phyloP scores from a whole-genome alignment of 2,797 vertebrate genomes.

The Anabas testudineus region DNA sequence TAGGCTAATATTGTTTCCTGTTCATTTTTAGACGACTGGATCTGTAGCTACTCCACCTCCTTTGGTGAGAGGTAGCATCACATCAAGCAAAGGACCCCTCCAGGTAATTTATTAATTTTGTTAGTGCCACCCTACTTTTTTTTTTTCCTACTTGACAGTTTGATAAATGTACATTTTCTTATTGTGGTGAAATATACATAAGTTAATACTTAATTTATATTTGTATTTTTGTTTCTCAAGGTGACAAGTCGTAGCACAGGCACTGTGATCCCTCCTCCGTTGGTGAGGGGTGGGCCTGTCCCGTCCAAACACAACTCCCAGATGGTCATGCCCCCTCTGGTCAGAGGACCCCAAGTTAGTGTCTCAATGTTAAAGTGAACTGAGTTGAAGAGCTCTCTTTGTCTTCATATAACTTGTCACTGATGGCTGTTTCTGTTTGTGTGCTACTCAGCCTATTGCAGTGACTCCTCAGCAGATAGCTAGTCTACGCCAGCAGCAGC shows the following conservation, averaged over 20 bases:
- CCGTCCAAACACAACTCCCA: slow-evolving; percentile 92
- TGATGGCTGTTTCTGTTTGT: slow-evolving; percentile 22
- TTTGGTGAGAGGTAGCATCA: slow-evolving; percentile 91
- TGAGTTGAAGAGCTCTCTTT: neutral
- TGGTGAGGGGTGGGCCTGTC: slow-evolving; percentile 93
- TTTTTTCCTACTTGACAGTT: neutral
- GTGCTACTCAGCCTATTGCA: slow-evolving; percentile 75
- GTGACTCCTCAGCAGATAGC: slow-evolving; percentile 91
- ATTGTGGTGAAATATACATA: neutral
- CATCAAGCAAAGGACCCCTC: slow-evolving; percentile 89
- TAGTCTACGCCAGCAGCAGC: slow-evolving; percentile 90
- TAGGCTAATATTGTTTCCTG: neutral
- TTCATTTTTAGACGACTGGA: slow-evolving; percentile 81
- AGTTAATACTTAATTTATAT: neutral
- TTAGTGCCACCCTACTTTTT: neutral
- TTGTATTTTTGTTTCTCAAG: slow-evolving; percentile 72
- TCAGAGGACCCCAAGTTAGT: slow-evolving; percentile 95
- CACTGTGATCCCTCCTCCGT: slow-evolving; percentile 94
- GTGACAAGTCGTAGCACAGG: slow-evolving; percentile 89
- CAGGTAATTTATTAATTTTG: slow-evolving; percentile 86
- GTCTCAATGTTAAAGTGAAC: neutral
- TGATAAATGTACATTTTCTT: neutral
- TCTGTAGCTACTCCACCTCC: slow-evolving; percentile 92
- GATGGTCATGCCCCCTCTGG: slow-evolving; percentile 95
- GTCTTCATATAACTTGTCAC: neutral